Base-by-base conservation (phyloP, 2,888 invertebrate species). In the Gymnosoma rotundatum region DNA sequence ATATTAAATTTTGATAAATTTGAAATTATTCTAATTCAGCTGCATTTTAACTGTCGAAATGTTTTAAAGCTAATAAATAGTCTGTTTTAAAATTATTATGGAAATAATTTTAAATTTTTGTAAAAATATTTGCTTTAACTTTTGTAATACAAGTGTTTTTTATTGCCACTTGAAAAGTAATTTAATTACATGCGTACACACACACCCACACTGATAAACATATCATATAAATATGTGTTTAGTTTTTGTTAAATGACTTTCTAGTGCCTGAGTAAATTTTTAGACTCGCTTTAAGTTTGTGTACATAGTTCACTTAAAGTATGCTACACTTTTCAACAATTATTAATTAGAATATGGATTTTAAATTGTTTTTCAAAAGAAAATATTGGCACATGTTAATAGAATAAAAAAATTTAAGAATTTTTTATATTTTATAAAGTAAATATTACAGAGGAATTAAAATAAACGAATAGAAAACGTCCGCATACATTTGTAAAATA, bases 281-380 rank as follows among this genome's bases (percentile, higher is more conserved):
- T 42, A 6, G 6, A 48, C n/a, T 6, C 7, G 16, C 45, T 48
- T 16, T 6, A 48, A n/a, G 16, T 48, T 48, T 48, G 42, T 42
- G 12, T 58, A 25, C 9, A 36, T 9, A 48, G 16, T 72, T 45
- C 14, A 32, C 48, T 60, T 36, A 72, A 60, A 72, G 60, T 60
- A 60, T 72, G 60, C 72, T 50, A 20, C 18, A 45, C 42, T 50
- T 50, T 72, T 48, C 20, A 56, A 38, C 20, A 50, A 38, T 52
- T 9, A 20, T 38, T 25, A n/a, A 38, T 38, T 20, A 52, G 32
- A 18, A 12, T 16, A n/a, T 48, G 45, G 2, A n/a, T n/a, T 48
- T 16, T 16, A 48, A n/a, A 6, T 48, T 36, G 50, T 0, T 8
- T 50, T n/a, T 8, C 1, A 21, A 8, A 18, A 9, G 14, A 18